These are phyloP conservation scores for Melieria crassipennis DNA, from an alignment of 2,888 invertebrate species.

Conservation along the genomic window DNA sequence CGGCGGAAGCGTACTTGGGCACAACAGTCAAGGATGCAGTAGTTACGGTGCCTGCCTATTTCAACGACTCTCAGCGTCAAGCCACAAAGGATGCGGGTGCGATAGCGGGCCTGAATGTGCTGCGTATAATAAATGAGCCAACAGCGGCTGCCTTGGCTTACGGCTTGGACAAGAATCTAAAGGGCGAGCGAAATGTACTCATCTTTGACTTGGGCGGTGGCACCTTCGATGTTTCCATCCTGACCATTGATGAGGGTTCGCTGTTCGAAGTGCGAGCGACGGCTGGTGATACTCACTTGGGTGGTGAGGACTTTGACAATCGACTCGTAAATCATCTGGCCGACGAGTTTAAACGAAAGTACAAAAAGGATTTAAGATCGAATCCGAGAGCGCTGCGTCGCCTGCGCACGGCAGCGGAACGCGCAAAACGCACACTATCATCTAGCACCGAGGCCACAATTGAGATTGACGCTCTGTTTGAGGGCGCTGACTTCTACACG, in stretches of 20 bases:
- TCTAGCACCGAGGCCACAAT: conserved; percentile 81
- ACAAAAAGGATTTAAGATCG: conserved; percentile 73
- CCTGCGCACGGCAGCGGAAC: conserved; percentile 78
- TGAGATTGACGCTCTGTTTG: conserved; percentile 78
- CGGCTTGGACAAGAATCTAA: conserved; percentile 85
- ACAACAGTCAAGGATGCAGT: conserved; percentile 84
- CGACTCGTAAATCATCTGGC: conserved; percentile 86
- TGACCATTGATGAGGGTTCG: conserved; percentile 89
- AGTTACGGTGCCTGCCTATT: conserved; percentile 90
- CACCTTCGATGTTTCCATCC: conserved; percentile 93
- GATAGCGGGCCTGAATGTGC: conserved; percentile 88
- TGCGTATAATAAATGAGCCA: conserved; percentile 92
- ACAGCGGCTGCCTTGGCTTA: conserved; percentile 93
- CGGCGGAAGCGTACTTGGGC: conserved; percentile 88
- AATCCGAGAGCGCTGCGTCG: conserved; percentile 75
- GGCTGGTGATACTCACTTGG: conserved; percentile 91
- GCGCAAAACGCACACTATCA: conserved; percentile 80
- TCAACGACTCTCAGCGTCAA: conserved; percentile 88
- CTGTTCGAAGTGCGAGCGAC: conserved; percentile 93
- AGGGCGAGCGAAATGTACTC: conserved; percentile 82
- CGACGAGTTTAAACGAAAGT: conserved; percentile 85
- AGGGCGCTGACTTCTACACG: conserved; percentile 78
- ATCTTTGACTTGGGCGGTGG: conserved; percentile 77
- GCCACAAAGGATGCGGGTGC: conserved; percentile 94
- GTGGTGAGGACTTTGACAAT: conserved; percentile 91